Conservation (phyloP, 35 echinoderm and acorn worm genomes). For the Stichopus chloronotus region DNA sequence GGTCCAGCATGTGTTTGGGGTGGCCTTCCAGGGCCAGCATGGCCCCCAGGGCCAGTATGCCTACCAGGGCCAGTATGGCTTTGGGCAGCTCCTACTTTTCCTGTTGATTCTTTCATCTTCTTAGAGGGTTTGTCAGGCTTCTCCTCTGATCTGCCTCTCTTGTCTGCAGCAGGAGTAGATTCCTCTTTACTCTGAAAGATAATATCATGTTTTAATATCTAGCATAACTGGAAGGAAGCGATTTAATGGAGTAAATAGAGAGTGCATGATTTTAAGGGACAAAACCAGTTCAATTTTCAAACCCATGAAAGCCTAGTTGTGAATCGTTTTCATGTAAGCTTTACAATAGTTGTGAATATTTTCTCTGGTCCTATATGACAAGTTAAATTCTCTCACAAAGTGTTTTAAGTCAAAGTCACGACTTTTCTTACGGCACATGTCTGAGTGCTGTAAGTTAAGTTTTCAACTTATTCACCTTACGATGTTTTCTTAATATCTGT, state of each 20-base stretch:
- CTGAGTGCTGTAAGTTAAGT: no score
- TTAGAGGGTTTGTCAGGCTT: slow-evolving; percentile 88
- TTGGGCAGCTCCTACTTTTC: slow-evolving; percentile 67
- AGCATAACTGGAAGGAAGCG: not conserved
- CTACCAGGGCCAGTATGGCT: slow-evolving; percentile 22
- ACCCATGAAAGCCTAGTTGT: no score
- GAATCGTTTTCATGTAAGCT: no score
- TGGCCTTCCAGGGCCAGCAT: slow-evolving; percentile 13
- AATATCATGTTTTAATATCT: not conserved
- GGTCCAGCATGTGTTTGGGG: slow-evolving; percentile 19
- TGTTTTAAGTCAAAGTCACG: no score
- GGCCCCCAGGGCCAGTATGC: slow-evolving; percentile 11
- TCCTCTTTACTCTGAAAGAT: slow-evolving; percentile 57
- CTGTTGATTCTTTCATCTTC: slow-evolving; percentile 87
- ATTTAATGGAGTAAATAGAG: not conserved
- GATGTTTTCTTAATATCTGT: no score
- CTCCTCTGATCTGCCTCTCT: slow-evolving; percentile 80
- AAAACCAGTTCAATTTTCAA: no score
- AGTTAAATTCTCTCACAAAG: no score
- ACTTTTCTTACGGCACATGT: no score
- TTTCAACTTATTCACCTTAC: no score
- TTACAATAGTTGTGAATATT: no score
- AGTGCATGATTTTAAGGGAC: not conserved
- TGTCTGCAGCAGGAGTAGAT: slow-evolving; percentile 68
- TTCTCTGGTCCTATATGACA: no score